phyloP scores from a whole-genome alignment of 2,113 vertebrate species.

The Elanoides forficatus region DNA sequence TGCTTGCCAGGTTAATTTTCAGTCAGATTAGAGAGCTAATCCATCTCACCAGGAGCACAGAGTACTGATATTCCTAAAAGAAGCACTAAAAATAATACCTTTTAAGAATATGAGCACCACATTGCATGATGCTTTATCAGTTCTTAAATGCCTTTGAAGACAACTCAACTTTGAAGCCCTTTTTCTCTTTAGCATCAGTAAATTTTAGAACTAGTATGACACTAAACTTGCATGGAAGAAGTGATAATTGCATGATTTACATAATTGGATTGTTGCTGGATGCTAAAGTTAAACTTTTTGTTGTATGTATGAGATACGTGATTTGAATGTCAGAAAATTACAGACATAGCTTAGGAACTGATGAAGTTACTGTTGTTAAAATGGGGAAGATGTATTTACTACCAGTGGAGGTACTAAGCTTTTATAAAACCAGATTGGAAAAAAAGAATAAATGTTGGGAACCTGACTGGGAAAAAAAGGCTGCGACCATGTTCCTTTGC shows the following conservation, averaged over 20 bases:
- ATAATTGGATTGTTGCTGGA: not conserved
- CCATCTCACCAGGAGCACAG: not conserved
- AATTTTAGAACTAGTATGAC: not conserved
- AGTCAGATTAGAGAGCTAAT: not conserved
- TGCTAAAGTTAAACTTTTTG: not conserved
- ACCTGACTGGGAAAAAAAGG: not conserved
- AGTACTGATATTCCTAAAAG: not conserved
- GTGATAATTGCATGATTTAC: constrained; percentile 11
- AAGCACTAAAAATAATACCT: not conserved
- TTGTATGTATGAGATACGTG: not conserved
- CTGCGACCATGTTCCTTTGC: not conserved
- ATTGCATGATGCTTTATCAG: not conserved
- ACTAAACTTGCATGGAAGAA: not conserved
- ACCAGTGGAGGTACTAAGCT: not conserved
- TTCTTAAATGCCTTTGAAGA: not conserved
- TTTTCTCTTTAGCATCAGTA: not conserved
- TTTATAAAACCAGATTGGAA: not conserved
- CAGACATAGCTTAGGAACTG: not conserved
- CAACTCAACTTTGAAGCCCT: not conserved
- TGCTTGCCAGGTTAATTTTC: not conserved
- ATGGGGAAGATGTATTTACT: not conserved
- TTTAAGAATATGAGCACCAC: not conserved
- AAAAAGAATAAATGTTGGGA: not conserved
- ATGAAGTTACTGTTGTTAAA: not conserved
- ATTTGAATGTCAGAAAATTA: not conserved